Evolutionary conservation across 1,140 invertebrate species (phyloP), one percentile per base, ranked within the genome.

Genomic region (Listronotus bonariensis): DNA sequence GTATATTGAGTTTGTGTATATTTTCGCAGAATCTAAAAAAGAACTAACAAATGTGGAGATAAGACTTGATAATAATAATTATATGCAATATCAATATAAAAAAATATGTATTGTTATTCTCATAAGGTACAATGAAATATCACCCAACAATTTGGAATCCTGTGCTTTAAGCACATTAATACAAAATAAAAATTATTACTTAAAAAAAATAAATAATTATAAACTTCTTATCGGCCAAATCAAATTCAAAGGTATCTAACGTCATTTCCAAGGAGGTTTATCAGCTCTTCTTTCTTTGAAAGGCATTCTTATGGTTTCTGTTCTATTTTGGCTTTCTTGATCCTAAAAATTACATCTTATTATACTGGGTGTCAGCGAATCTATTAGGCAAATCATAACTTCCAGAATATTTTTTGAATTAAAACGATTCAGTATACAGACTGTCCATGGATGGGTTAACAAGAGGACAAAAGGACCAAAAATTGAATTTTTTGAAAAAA

Each of bases 261-360:
- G 26, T 43, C 42, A 57, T 32, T 57, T 57, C 55, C 55, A 57
- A 34, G 55, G 55, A 11, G 55, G 55, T 15, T 57, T 57, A 17
- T 18, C 55, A 46, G 12, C 12, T 46, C 20, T 57, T 15, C 40
- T 42, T 12, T 57, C 55, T 36, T 40, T 57, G 11, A 31, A 20
- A 6, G 36, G 41, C 18, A 34, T 46, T 17, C 15, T 51, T 14
- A 20, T 32, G 48, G 11, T 51, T 54, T 32, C n/a, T 54, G 12
- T 3, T 34, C 32, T 57, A 57, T 34, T 57, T 57, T 42, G 18
- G 38, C 11, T 45, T 57, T 57, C 55, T 36, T 26, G 55, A 17
- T 46, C 43, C 55, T 57, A 34, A 20, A 43, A 41, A 40, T 26
- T 26, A 26, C 5, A 26, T 26, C 20, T 26, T 26, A 26, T 5